Conservation (phyloP, 2,113 vertebrate species). For the Triplophysa rosa region DNA sequence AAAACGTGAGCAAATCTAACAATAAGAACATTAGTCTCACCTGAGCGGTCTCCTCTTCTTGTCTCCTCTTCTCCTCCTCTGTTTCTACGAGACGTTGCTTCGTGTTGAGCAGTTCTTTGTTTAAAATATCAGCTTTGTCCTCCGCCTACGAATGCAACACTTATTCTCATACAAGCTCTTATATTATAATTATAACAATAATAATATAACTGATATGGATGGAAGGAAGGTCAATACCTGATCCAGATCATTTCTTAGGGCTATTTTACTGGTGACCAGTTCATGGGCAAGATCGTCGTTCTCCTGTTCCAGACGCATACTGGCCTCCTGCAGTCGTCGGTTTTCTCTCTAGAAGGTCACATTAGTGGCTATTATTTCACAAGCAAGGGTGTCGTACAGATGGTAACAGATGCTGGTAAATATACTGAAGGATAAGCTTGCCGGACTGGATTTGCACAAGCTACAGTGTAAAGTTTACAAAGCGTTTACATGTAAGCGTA, state of each 20-base stretch:
- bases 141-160: conserved; percentile 78
- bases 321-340: conserved; percentile 95
- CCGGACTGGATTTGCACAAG: conserved; percentile 31
- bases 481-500: background rate
- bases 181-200: too few relatives aligned
- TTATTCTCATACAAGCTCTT: background rate
- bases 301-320: conserved; percentile 96
- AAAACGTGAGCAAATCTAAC: background rate
- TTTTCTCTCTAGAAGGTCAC: conserved; percentile 85
- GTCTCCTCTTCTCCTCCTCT: conserved; percentile 92
- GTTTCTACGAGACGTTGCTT: conserved; percentile 94
- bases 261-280: conserved; percentile 98
- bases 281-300: conserved; percentile 98
- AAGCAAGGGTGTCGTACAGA: background rate
- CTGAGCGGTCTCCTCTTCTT: conserved; percentile 96
- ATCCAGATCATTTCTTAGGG: conserved; percentile 93
- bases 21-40: conserved; percentile 62
- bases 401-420: background rate
- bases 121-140: conserved; percentile 95
- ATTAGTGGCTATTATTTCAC: background rate
- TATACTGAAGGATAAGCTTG: background rate
- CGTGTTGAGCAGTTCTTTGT: conserved; percentile 94
- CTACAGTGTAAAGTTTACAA: conserved; percentile 12
- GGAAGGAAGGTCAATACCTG: conserved; percentile 75
- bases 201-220: background rate